Base-by-base conservation (phyloP, 2,797 vertebrate genomes). In the Enteromius mattozi region DNA sequence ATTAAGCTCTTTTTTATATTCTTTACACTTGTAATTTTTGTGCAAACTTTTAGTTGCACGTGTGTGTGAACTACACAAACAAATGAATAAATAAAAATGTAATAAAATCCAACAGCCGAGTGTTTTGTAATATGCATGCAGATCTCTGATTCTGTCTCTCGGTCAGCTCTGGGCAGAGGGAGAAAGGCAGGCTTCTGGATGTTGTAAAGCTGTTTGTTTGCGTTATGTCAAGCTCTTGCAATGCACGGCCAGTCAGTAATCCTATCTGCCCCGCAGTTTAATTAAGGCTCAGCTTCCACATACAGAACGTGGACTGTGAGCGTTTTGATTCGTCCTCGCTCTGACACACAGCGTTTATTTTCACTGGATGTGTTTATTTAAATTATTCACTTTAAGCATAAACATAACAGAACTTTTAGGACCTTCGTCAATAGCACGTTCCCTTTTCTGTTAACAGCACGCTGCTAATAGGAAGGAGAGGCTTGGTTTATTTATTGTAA, bases 131-230 rank as follows among this genome's bases (percentile, higher is more conserved):
- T 6, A 75, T 59, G 74, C 33, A 12, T 42, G 76, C 27, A 24
- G 37, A 63, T 78, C 40, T 27, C 14, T 33, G 59, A 3, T 45
- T 49, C 61, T 61, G 24, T 86, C 86, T 81, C 37, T 80, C 72
- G 71, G 69, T 79, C 88, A 70, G 66, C 7, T 27, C 14, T 8
- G 6, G 61, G 27, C 27, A 56, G 6, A 76, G 0, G 3, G 84
- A 85, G 78, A 81, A 85, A 79, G 86, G 35, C 85, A 1, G 75
- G 84, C 89, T 92, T 91, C 92, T 92, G 92, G 91, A 92, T 89
- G 92, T 93, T 90, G 91, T 92, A 91, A 90, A 91, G 87, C 85
- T 88, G 88, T 95, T 95, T 95, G 94, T 95, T 95, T 96, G 93
- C 89, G 81, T 89, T 92, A 84, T 88, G 90, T 91, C 85, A 85